These are phyloP conservation scores for Melanerpes aurifrons DNA, from an alignment of 2,113 vertebrate genomes.

Conservation along the genomic window DNA sequence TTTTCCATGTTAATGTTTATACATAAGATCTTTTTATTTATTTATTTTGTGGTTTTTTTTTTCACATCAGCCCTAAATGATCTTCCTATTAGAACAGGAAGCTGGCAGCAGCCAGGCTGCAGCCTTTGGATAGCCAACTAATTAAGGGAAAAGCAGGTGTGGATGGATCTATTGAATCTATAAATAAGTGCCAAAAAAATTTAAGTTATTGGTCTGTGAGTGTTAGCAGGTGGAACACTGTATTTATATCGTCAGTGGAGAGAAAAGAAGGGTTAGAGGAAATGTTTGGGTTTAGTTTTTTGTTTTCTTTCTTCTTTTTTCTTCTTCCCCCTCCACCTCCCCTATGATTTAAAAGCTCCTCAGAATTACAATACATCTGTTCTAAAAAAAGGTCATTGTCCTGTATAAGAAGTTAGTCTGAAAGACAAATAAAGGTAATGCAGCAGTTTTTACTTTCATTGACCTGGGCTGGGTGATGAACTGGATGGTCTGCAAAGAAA, in stretches of 20 bases:
- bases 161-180: constrained; percentile 74
- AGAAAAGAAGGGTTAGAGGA: constrained; percentile 9
- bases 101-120: constrained; percentile 68
- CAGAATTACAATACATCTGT: constrained; percentile 33
- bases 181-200: constrained; percentile 78
- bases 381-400: constrained; percentile 3
- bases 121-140: constrained; percentile 77
- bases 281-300: neutral
- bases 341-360: constrained; percentile 57
- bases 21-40: constrained; percentile 16
- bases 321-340: too few relatives aligned
- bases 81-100: constrained; percentile 75
- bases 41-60: constrained; percentile 31
- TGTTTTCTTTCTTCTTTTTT: neutral
- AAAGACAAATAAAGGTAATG: constrained; percentile 54
- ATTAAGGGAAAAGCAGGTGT: constrained; percentile 82
- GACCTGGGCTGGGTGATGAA: constrained; percentile 31
- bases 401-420: constrained; percentile 29
- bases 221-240: constrained; percentile 76
- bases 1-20: constrained; percentile 43
- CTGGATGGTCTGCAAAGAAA: constrained; percentile 35
- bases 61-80: constrained; percentile 67
- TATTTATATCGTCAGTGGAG: constrained; percentile 58
- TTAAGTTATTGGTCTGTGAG: constrained; percentile 79
- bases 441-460: constrained; percentile 21